Evolutionary conservation across 2,888 invertebrate species (phyloP), one percentile per base, ranked within the genome.

Genomic region (Rhagophthalmus giganteus): DNA sequence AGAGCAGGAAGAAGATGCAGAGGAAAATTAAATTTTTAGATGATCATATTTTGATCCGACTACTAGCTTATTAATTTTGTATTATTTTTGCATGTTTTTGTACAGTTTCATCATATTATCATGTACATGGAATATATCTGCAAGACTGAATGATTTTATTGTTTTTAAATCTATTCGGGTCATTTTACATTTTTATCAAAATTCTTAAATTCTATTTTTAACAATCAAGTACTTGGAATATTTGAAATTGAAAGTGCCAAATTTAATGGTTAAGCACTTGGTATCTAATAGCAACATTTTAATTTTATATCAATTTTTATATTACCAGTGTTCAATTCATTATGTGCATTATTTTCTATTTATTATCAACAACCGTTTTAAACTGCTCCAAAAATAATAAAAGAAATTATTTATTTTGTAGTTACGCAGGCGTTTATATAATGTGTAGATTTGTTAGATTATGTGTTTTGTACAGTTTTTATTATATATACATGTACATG

Each of bases 1-100:
- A 74, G 86, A 86, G 65, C 82, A 82, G 65, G 85, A 85, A 72
- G 84, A 82, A 62, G 86, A 85, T 75, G 84, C 85, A 70, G 86
- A 86, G 64, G 85, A 85, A 61, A 78, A 78, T 62, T 80, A 79
- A 73, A 80, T 39, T 8, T 48, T 44, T 8, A 9, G 8, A 8
- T 37, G 24, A 31, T 33, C 24, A 38, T 45, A 11, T 49, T 20
- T 57, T 50, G 61, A 59, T 59, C 58, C 59, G 60, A 62, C 54
- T 47, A 42, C 46, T n/a, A n/a, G n/a, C 50, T 59, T 62, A 58
- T 54, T 45, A 59, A 60, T 54, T 54, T 62, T 59, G 57, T 62
- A 55, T 60, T 54, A 58, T 56, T 63, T 67, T 59, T 61, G 63
- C 63, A 61, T 62, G 59, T 68, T 62, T 65, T 67, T 66, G 67